Conservation (phyloP, 2,888 invertebrate genomes). For the Lysandra coridon region DNA sequence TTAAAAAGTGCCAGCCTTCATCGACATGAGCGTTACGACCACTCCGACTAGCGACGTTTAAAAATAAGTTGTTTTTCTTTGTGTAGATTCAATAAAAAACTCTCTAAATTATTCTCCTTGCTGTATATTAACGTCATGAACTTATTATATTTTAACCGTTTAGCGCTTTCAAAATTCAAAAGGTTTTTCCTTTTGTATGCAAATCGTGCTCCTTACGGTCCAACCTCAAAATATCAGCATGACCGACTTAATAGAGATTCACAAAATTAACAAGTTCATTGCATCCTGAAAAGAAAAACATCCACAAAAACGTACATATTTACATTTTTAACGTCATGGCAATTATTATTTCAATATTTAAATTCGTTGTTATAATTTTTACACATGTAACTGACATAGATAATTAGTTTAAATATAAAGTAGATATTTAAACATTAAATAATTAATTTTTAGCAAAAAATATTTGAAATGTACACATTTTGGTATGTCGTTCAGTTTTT, state of each 20-base stretch:
- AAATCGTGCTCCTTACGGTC: background rate
- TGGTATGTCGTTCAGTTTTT: too few species aligned
- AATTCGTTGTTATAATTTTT: too few species aligned
- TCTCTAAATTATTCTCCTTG: background rate
- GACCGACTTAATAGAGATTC: background rate
- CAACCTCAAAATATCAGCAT: background rate
- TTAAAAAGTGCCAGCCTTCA: background rate
- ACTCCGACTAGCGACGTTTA: background rate
- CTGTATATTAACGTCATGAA: background rate
- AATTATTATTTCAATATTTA: too few species aligned
- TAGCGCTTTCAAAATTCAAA: background rate
- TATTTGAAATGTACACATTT: too few species aligned
- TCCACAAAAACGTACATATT: background rate
- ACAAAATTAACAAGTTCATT: background rate
- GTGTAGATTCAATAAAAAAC: background rate
- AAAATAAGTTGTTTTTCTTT: background rate
- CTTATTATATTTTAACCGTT: background rate
- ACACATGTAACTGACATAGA: too few species aligned
- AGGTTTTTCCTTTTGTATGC: slow-evolving; percentile 1
- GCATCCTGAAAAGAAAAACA: background rate
- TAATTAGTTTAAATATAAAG: too few species aligned
- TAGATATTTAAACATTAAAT: too few species aligned
- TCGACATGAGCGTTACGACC: background rate
- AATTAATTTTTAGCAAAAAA: too few species aligned
- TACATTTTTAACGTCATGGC: background rate